Evolutionary conservation across 2,113 vertebrate genomes (phyloP).

Genomic region (Lontra canadensis): DNA sequence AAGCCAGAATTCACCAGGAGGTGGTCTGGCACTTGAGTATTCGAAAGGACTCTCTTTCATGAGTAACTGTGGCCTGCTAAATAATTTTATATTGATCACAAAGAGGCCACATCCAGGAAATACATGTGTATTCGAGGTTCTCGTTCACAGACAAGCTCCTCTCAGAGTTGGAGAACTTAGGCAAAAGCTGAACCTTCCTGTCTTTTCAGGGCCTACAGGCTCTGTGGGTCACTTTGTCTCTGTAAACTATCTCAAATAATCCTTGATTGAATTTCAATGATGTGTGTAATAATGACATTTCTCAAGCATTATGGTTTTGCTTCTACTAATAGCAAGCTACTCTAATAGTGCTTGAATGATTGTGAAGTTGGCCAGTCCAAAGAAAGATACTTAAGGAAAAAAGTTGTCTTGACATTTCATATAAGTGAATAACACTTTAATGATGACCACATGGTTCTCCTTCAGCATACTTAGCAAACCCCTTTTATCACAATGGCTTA

Average conservation of each 20-base stretch:
- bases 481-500: not conserved
- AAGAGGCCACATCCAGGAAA: not conserved
- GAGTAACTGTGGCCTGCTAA: not conserved
- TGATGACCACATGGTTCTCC: not conserved
- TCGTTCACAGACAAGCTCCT: not conserved
- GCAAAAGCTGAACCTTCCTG: not conserved
- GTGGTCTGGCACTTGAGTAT: not conserved
- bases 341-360: conserved; percentile 75
- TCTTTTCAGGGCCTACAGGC: not conserved
- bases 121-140: not conserved
- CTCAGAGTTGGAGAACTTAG: not conserved
- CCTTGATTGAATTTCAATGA: conserved; percentile 75
- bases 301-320: conserved; percentile 63
- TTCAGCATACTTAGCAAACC: not conserved
- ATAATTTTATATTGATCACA: not conserved
- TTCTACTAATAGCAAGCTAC: conserved; percentile 51
- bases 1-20: not conserved
- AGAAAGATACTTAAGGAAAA: conserved; percentile 69
- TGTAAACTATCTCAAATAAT: conserved; percentile 44
- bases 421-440: not conserved
- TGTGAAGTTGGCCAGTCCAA: conserved; percentile 71
- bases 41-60: not conserved
- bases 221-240: conserved; percentile 61
- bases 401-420: conserved; percentile 56
- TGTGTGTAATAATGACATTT: conserved; percentile 71